Evolutionary conservation across 2,888 invertebrate species (phyloP).

Genomic region (Zaprionus obscuricornis): DNA sequence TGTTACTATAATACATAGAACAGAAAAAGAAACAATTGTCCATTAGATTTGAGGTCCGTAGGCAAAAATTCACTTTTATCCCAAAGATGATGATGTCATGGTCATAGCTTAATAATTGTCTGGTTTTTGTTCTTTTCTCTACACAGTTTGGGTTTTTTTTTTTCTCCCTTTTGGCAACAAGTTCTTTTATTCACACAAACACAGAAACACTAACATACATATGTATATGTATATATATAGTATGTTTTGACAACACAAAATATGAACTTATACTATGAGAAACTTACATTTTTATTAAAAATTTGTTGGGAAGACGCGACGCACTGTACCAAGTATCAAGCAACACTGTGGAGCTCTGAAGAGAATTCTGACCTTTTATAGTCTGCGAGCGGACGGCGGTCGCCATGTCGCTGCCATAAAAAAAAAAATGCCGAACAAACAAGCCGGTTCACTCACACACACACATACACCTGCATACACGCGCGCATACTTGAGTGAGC

Average conservation of each 20-base stretch:
- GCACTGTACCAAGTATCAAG: constrained; percentile 64
- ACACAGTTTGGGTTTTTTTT: constrained; percentile 1
- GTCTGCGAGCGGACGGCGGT: constrained; percentile 13
- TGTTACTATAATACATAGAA: constrained; percentile 3
- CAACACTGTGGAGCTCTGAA: constrained; percentile 45
- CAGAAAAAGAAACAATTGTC: too few species aligned
- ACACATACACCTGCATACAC: neutral
- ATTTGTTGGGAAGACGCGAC: constrained; percentile 33
- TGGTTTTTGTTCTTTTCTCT: neutral
- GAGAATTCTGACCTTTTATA: constrained; percentile 61
- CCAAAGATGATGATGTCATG: constrained; percentile 30
- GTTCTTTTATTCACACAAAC: constrained; percentile 7
- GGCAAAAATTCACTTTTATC: constrained; percentile 15
- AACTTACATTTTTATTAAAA: constrained; percentile 66
- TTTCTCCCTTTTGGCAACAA: constrained; percentile 9
- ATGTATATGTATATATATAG: constrained; percentile 5
- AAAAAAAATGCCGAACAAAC: too few species aligned
- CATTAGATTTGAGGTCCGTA: constrained; percentile 39
- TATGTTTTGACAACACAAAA: constrained; percentile 4
- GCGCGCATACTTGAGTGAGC: neutral
- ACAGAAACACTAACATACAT: constrained; percentile 13
- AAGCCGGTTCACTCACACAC: constrained; percentile 6
- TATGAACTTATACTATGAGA: neutral
- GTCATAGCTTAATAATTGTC: constrained; percentile 11
- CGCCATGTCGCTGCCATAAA: too few species aligned